These are phyloP conservation scores for Apotomis betuletana DNA, from an alignment of 2,888 invertebrate genomes.

Conservation along the genomic window DNA sequence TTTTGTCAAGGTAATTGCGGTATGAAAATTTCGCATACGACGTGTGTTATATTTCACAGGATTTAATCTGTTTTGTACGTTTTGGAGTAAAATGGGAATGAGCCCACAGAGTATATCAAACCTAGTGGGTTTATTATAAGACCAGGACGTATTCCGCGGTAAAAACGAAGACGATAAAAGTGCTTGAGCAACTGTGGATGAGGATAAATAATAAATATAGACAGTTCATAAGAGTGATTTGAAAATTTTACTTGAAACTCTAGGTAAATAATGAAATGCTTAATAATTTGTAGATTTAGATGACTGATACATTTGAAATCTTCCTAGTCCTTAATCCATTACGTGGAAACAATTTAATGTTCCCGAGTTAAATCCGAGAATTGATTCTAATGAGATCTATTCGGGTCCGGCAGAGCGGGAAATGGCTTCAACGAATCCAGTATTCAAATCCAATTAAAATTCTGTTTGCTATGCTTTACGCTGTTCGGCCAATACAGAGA, in stretches of 20 bases:
- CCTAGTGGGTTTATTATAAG: background rate
- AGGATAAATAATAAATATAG: too few species aligned
- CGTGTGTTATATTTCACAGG: background rate
- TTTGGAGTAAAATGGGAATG: background rate
- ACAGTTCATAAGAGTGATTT: too few species aligned
- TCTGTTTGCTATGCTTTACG: background rate
- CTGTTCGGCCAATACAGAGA: too few species aligned
- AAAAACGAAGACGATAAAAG: too few species aligned
- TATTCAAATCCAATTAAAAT: background rate
- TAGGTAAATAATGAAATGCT: too few species aligned
- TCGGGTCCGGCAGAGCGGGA: background rate
- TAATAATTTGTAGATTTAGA: background rate
- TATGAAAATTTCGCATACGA: background rate
- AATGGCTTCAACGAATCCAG: background rate
- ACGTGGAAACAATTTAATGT: background rate
- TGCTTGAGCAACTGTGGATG: too few species aligned
- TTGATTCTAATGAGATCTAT: conserved; percentile 5
- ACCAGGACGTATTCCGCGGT: too few species aligned
- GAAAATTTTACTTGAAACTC: too few species aligned
- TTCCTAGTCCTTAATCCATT: background rate
- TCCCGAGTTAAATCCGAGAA: background rate
- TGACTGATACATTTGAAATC: background rate
- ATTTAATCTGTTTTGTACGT: background rate
- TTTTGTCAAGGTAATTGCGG: background rate
- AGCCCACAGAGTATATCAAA: background rate